phyloP scores from a whole-genome alignment of 2,797 vertebrate species.

The Liparis tanakae region DNA sequence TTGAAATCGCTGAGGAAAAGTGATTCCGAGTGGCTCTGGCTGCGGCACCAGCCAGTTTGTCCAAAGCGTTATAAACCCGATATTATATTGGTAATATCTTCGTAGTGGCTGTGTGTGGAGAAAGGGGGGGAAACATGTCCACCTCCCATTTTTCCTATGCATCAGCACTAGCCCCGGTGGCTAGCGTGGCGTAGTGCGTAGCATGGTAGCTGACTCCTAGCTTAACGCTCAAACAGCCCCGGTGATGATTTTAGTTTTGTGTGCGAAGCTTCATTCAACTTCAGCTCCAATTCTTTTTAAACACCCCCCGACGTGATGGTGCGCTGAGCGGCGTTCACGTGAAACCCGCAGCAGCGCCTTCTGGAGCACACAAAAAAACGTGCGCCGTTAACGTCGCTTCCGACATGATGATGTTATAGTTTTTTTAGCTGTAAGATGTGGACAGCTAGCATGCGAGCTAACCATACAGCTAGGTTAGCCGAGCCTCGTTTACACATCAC shows the following conservation, averaged over 20 bases:
- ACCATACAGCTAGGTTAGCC: constrained; percentile 65
- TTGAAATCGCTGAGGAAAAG: background rate
- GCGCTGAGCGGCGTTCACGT: background rate
- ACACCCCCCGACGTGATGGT: background rate
- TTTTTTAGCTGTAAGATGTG: constrained; percentile 53
- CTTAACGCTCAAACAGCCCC: constrained; percentile 54
- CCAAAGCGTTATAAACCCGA: constrained; percentile 34
- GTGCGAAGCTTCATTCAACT: constrained; percentile 34
- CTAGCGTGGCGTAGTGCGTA: constrained; percentile 84
- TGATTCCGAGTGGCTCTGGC: background rate
- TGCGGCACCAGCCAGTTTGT: constrained; percentile 12
- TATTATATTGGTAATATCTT: constrained; percentile 72
- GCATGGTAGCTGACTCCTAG: constrained; percentile 75
- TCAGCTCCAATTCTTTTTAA: constrained; percentile 20
- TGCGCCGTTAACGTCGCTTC: constrained; percentile 53
- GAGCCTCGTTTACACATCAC: constrained; percentile 61
- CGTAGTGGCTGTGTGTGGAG: constrained; percentile 75
- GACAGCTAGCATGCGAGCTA: constrained; percentile 74
- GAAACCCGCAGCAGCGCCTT: constrained; percentile 23
- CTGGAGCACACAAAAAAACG: constrained; percentile 27
- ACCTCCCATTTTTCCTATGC: constrained; percentile 87
- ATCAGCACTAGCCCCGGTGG: constrained; percentile 82
- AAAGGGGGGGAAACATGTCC: constrained; percentile 84
- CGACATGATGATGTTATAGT: constrained; percentile 41
- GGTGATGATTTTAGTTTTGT: constrained; percentile 40